Base-by-base conservation (phyloP, 2,888 invertebrate species). In the Eilema sororculum region DNA sequence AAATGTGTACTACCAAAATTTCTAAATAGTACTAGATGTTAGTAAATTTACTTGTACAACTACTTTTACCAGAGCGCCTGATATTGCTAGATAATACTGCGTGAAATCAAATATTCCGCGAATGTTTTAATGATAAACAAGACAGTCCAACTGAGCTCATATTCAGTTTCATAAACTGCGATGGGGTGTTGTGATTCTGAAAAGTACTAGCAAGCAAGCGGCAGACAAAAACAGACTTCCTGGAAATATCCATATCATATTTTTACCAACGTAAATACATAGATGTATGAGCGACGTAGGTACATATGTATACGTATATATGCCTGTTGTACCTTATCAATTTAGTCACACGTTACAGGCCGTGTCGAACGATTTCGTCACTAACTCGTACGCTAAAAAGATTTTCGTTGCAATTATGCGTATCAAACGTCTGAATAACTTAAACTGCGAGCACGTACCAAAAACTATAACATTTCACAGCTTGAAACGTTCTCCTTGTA, bases 321-420 rank as follows among this genome's bases (percentile, higher is more conserved):
- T 65, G 58, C 58, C 65, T 20, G 65, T 52, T 72, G 66, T 70
- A 71, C 65, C 74, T 77, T 83, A 78, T 74, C 72, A 68, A 71
- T 74, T 73, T 69, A 67, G 69, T 78, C 66, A 62, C 73, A 76
- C 66, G 60, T 72, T 74, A 74, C 72, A 60, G 20, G 52, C 56
- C 69, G 66, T 66, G 56, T 70, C 69, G 56, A 61, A 56, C 56
- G 57, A 46, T 58, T 64, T 67, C 68, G 68, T 73, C 72, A 73
- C 67, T 63, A 64, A 62, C 64, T 28, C 59, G 62, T 68, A 56
- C 60, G 30, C 60, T 64, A 41, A 46, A 37, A 70, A 69, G 61
- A 59, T 72, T 78, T 69, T 61, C 30, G 65, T 69, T 65, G 64
- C 70, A 66, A 67, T 64, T 61, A 62, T 33, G 37, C 67, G 58